Conservation (phyloP, 2,113 vertebrate species). For the Fulmarus glacialis region DNA sequence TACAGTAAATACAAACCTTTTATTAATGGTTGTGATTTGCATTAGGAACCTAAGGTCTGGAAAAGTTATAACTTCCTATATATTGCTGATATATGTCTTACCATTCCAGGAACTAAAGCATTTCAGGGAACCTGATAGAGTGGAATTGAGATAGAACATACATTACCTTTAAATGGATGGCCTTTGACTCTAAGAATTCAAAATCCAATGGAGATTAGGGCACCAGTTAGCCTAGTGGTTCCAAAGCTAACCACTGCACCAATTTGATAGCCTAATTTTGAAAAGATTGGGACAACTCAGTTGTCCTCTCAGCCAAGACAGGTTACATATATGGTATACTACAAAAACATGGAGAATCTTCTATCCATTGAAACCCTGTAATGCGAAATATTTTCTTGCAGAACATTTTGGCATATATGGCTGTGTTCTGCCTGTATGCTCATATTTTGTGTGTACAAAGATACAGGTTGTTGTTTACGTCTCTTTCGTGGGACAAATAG, state of each 20-base stretch:
- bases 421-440: background rate
- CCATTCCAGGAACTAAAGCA: background rate
- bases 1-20: background rate
- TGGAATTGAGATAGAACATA: background rate
- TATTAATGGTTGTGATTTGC: background rate
- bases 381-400: background rate
- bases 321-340: accelerated
- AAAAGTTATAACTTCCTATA: background rate
- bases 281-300: background rate
- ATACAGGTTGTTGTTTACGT: accelerated
- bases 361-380: background rate
- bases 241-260: background rate
- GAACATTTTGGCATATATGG: background rate
- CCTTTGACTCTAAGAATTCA: background rate
- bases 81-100: background rate
- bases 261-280: background rate
- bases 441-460: background rate
- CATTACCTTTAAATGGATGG: background rate
- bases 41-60: background rate
- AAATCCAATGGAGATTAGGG: background rate
- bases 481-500: background rate
- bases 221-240: accelerated
- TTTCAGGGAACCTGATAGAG: background rate
- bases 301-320: background rate
- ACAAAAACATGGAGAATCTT: background rate